These are phyloP conservation scores for Rhipidura dahli DNA, from an alignment of 2,113 vertebrate species.

Conservation along the genomic window DNA sequence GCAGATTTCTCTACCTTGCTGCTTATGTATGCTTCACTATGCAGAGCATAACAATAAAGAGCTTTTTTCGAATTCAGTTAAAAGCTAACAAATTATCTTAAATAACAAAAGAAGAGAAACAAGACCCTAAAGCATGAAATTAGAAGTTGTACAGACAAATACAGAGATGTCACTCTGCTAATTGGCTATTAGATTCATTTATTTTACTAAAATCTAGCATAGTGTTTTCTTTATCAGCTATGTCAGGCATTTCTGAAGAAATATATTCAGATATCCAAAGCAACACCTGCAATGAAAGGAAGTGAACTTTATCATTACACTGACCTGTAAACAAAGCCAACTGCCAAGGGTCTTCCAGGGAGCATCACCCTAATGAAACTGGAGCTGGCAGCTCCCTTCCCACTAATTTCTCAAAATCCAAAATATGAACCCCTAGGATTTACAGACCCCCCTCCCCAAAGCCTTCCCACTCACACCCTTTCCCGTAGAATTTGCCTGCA, in stretches of 20 bases:
- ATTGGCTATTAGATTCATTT: constrained; percentile 9
- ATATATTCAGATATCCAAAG: neutral
- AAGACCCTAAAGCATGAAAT: constrained; percentile 28
- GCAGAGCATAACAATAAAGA: constrained; percentile 42
- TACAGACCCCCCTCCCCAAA: neutral
- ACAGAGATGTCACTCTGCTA: constrained; percentile 17
- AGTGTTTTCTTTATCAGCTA: constrained; percentile 22
- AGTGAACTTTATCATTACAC: neutral
- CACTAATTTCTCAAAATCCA: neutral
- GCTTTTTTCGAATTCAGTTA: neutral
- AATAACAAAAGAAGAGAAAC: constrained; percentile 59
- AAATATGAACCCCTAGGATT: neutral
- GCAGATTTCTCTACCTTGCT: constrained; percentile 39
- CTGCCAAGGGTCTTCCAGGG: neutral
- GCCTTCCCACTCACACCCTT: neutral
- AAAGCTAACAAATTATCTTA: constrained; percentile 51
- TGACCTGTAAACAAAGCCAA: constrained; percentile 13
- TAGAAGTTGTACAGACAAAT: constrained; percentile 29
- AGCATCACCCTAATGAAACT: neutral
- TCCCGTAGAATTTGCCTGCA: neutral
- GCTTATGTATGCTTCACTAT: neutral
- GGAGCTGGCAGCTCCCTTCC: neutral
- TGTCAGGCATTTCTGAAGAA: constrained; percentile 25
- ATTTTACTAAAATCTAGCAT: constrained; percentile 47
- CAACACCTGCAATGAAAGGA: neutral